A percentile compares a stretch with the other conserved stretches of the same genome.
phyloP scores from a whole-genome alignment of 2,888 invertebrate genomes.

The Cotesia congregata region DNA sequence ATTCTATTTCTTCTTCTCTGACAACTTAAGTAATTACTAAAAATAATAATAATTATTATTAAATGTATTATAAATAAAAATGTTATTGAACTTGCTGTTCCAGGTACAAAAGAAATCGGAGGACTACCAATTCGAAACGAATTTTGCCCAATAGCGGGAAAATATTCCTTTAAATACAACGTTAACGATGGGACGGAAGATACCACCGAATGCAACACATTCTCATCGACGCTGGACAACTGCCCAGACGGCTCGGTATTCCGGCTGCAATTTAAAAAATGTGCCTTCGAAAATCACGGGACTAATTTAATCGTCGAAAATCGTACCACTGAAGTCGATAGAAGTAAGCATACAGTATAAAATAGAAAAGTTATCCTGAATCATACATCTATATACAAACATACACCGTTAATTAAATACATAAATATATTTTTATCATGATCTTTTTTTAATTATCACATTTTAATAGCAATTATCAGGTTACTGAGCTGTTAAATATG shows the following conservation, averaged over 20 bases:
- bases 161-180: slow-evolving; percentile 74
- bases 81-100: slow-evolving; percentile 43
- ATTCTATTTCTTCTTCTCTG: too few relatives aligned
- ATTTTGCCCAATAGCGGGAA: slow-evolving; percentile 77
- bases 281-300: slow-evolving; percentile 73
- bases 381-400: slow-evolving; percentile 41
- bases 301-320: slow-evolving; percentile 47
- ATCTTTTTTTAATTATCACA: slow-evolving; percentile 14
- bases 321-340: slow-evolving; percentile 41
- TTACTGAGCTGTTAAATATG: slow-evolving; percentile 7
- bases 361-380: background rate
- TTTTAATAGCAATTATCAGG: slow-evolving; percentile 2
- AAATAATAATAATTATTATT: background rate
- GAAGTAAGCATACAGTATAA: slow-evolving; percentile 44
- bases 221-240: slow-evolving; percentile 74
- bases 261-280: slow-evolving; percentile 73
- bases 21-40: too few relatives aligned
- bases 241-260: slow-evolving; percentile 76
- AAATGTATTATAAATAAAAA: background rate
- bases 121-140: slow-evolving; percentile 72
- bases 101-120: slow-evolving; percentile 73
- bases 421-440: slow-evolving; percentile 26
- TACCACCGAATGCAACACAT: slow-evolving; percentile 72
- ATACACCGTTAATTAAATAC: slow-evolving; percentile 43
- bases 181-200: slow-evolving; percentile 71